Base-by-base conservation (phyloP, 2,113 vertebrate genomes). In the Tauraco erythrolophus region DNA sequence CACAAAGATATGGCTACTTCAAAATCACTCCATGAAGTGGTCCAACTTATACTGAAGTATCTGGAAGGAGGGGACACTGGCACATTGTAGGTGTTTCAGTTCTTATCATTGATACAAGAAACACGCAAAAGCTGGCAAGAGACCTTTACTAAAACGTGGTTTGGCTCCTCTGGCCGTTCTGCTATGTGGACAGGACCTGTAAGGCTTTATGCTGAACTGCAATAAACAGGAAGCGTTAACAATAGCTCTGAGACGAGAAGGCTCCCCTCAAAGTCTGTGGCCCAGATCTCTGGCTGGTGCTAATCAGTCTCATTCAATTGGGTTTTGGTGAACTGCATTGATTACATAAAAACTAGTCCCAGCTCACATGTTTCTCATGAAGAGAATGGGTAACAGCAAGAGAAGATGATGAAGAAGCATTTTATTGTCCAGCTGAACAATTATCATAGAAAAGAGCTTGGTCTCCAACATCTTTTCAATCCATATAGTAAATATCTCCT, bases 141-240 rank as follows among this genome's bases (percentile, higher is more conserved):
- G 41, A 51, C 19, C 35, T 91, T 96, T 33, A 48, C 54, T 94
- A 75, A 93, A 87, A 81, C 28, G 27, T 56, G 21, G 12, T 92
- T 89, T 7, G 0, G 66, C 81, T 96, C 37, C 77, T 88, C 51
- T 43, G 91, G 76, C 60, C 86, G 41, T 75, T 94, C 65, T 94
- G 48, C 62, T 88, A 33, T 19, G 70, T 74, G 93, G 95, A 85
- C 89, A 56, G 92, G 75, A 83, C 72, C 91, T 80, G 51, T 11
- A 51, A 75, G 72, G 81, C 89, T 97, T 95, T 96, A 95, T 97
- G 93, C 90, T 89, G 86, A 79, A 25, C 84, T 93, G 82, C 87
- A 64, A 92, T 88, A 95, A 97, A 97, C 97, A 97, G 91, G 96
- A 98, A 96, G 14, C 14, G 1, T 89, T 96, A 97, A 97, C 97